These are phyloP conservation scores for Nipponia nippon DNA, from an alignment of 2,113 vertebrate genomes.

Conservation along the genomic window DNA sequence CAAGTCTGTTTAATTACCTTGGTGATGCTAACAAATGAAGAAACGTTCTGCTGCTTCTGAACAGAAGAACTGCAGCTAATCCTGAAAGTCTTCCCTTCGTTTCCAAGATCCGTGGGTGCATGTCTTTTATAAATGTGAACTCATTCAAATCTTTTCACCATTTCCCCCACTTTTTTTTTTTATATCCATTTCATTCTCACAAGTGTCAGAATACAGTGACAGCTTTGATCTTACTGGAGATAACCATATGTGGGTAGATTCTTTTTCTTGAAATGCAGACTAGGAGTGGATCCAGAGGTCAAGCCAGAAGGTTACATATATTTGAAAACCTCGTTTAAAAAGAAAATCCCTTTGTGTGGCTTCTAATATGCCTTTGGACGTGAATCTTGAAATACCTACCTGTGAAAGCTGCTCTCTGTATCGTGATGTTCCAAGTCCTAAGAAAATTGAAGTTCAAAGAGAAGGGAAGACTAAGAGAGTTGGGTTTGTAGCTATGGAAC, in stretches of 20 bases:
- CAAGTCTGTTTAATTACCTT: constrained; percentile 45
- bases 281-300: constrained; percentile 10
- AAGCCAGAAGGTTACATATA: constrained; percentile 30
- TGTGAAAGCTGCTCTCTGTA: background rate
- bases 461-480: background rate
- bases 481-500: background rate
- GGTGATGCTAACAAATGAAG: constrained; percentile 23
- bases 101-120: background rate
- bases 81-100: background rate
- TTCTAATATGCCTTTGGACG: constrained; percentile 16
- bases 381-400: background rate
- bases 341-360: constrained; percentile 6
- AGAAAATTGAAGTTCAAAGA: constrained; percentile 31
- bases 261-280: constrained; percentile 36
- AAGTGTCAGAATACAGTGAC: background rate
- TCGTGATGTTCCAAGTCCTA: background rate
- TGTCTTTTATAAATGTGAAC: constrained; percentile 13
- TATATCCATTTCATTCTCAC: background rate
- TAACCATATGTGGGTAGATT: background rate
- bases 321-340: constrained; percentile 22
- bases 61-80: constrained; percentile 3
- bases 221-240: constrained; percentile 27
- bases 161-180: background rate
- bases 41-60: background rate
- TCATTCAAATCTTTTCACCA: constrained; percentile 31